A percentile compares a stretch with the other conserved stretches of the same genome.
These are phyloP conservation scores for Amphiprion percula DNA, from an alignment of 2,113 vertebrate genomes.

Conservation along the genomic window DNA sequence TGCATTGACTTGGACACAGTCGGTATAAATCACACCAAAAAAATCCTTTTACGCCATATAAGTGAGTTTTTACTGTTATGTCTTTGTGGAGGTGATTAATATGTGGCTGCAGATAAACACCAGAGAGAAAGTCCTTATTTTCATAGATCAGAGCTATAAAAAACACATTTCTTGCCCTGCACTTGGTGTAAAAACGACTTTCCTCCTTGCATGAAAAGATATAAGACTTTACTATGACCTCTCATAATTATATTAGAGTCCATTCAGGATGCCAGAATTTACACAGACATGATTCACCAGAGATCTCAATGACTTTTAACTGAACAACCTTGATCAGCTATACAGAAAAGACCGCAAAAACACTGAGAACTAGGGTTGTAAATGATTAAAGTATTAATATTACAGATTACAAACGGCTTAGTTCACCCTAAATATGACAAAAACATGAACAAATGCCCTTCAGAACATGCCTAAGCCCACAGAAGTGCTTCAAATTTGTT, in stretches of 20 bases:
- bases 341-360: not conserved
- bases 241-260: too few relatives aligned
- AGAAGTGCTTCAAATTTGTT: too few relatives aligned
- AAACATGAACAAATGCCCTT: too few relatives aligned
- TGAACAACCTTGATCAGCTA: not conserved
- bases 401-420: too few relatives aligned
- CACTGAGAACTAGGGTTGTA: not conserved
- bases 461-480: too few relatives aligned
- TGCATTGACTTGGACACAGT: not conserved
- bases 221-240: too few relatives aligned
- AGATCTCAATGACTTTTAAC: too few relatives aligned
- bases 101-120: not conserved
- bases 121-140: not conserved
- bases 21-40: not conserved
- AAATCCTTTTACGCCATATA: not conserved
- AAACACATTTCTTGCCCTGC: not conserved
- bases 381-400: too few relatives aligned
- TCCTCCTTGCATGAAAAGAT: not conserved
- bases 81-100: not conserved
- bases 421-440: too few relatives aligned
- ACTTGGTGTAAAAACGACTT: not conserved
- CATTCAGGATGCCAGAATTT: too few relatives aligned
- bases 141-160: not conserved
- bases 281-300: too few relatives aligned
- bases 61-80: not conserved